Conservation (phyloP, 2,797 vertebrate genomes). For the Tapirus indicus region DNA sequence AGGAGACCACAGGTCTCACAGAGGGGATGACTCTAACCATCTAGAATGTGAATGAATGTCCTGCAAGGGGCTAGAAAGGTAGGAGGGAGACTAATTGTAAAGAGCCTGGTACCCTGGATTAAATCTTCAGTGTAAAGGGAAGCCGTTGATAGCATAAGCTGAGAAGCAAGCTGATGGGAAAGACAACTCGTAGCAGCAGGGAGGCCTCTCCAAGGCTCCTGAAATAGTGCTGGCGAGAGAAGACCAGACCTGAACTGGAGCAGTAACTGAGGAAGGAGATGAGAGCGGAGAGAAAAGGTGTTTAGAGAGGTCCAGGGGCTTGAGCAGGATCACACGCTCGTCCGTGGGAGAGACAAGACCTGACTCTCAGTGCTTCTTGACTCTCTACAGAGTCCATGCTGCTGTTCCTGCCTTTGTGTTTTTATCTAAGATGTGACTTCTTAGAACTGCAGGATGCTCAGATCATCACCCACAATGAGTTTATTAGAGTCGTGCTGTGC, state of each 20-base stretch:
- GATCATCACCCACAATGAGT: neutral
- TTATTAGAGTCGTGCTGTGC: neutral
- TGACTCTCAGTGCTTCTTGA: neutral
- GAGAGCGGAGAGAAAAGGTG: neutral
- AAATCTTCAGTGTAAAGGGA: neutral
- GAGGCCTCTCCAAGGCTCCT: no score
- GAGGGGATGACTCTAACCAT: neutral
- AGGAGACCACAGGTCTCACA: no score
- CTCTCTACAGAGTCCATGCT: neutral
- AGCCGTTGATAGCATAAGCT: neutral
- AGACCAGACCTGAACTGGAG: neutral
- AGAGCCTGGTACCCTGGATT: neutral
- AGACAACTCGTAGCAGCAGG: neutral
- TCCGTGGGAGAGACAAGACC: neutral
- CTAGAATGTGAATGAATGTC: neutral
- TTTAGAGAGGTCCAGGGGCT: neutral
- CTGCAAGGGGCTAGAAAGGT: no score
- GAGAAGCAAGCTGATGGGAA: neutral
- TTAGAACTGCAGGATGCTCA: neutral
- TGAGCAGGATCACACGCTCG: neutral
- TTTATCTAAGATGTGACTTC: neutral
- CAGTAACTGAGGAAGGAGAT: neutral
- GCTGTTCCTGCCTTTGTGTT: neutral
- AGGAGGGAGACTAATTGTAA: no score
- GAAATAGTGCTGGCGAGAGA: neutral